These are phyloP conservation scores for Atopsyche davidsoni DNA, from an alignment of 1,140 invertebrate species.

Conservation along the genomic window DNA sequence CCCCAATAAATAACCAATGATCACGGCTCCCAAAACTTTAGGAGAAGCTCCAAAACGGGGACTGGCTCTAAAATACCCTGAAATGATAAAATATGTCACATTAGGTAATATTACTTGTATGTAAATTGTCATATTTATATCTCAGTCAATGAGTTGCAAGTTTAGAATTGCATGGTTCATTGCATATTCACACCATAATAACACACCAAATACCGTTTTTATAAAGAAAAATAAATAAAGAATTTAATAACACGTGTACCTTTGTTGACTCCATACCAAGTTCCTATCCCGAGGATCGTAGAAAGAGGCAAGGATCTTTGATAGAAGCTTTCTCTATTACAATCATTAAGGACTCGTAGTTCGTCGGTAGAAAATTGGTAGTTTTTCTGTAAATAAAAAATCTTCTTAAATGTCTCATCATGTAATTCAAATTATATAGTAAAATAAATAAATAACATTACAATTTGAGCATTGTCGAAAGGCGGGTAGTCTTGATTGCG, in stretches of 20 bases:
- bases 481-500: too few species aligned
- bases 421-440: too few species aligned
- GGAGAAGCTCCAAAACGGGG: constrained; percentile 1
- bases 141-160: not conserved
- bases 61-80: constrained; percentile 6
- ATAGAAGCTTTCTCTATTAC: constrained; percentile 14
- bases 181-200: not conserved
- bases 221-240: not conserved
- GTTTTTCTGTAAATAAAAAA: constrained; percentile 1
- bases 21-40: not conserved
- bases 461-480: too few species aligned
- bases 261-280: constrained; percentile 4
- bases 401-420: too few species aligned
- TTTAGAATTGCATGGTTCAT: not conserved
- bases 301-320: constrained; percentile 10
- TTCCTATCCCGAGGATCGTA: not conserved
- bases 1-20: constrained; percentile 6
- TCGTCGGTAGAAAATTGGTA: constrained; percentile 6
- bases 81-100: not conserved
- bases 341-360: constrained; percentile 7
- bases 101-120: not conserved
- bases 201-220: not conserved
- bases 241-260: not conserved
- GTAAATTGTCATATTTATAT: not conserved
- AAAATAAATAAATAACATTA: too few species aligned